Conservation (phyloP, 2,797 vertebrate genomes). For the Eulemur rubriventer region DNA sequence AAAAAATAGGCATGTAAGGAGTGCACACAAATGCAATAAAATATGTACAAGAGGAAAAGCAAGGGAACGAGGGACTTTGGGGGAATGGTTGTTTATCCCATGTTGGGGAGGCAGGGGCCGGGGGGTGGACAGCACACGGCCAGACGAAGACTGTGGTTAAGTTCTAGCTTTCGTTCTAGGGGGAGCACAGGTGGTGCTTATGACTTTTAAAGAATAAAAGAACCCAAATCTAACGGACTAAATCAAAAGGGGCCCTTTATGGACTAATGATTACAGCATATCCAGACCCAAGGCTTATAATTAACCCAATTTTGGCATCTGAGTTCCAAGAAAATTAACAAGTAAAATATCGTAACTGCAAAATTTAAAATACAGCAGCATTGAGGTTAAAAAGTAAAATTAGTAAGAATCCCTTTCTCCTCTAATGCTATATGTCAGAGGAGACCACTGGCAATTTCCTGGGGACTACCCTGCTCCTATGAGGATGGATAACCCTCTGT, state of each 20-base stretch:
- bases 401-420: neutral
- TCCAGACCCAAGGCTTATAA: neutral
- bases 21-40: neutral
- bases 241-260: neutral
- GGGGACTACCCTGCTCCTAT: neutral
- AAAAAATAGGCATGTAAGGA: neutral
- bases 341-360: neutral
- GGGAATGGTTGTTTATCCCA: neutral
- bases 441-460: too few species aligned
- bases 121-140: accelerated
- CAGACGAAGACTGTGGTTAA: neutral
- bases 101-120: accelerated
- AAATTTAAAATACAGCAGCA: neutral
- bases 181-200: neutral
- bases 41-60: neutral
- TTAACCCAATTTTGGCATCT: neutral
- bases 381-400: neutral
- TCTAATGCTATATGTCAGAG: neutral
- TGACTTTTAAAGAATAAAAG: neutral
- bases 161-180: neutral
- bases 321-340: neutral
- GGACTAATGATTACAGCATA: neutral
- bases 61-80: neutral
- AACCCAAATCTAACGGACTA: neutral
- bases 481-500: neutral